Evolutionary conservation across 2,113 vertebrate genomes (phyloP), one percentile per base, ranked within the genome.

Genomic region (Cygnus buccinator): DNA sequence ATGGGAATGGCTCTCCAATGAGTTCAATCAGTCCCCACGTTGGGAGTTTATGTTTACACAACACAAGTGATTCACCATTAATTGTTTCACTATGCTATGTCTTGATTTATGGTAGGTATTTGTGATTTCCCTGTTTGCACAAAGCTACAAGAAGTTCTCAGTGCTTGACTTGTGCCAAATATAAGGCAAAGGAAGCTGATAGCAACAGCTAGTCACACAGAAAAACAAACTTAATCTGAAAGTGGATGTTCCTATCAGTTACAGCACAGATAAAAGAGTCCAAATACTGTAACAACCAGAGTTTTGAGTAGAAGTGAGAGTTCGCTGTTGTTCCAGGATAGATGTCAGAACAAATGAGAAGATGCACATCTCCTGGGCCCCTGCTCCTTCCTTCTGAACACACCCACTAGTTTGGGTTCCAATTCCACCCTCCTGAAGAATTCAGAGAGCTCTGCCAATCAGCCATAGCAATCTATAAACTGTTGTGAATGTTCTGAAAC

Each of bases 391-490:
- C 55, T 81, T 13, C 4, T 2, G 10, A 33, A 59, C 90, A 81
- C 83, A 72, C 73, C 77, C 74, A 43, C 44, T 7, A 29, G 74
- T 29, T 71, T 91, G 70, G 28, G 35, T 79, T 95, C 66, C 77
- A 82, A 28, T 91, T 84, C 95, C 87, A 89, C 89, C 96, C 91
- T 92, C 78, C 8, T 70, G 50, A 93, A 84, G 95, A 95, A 96
- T 96, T 79, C 63, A 46, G 43, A 3, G 0, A 73, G 91, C 26
- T 11, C 39, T 94, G 86, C 83, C 92, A 85, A 85, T 93, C 93
- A 67, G 71, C 59, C 50, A 29, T 3, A 29, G 72, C 44, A 59
- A 94, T 94, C 87, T 96, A 17, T 89, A 95, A 94, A 66, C 74
- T 62, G 71, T 63, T 9, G 0, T 4, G 17, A 83, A 35, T 57